Percentiles rank a stretch among this genome's conserved stretches.
Evolutionary conservation across 2,113 vertebrate genomes (phyloP).

Genomic region (Ceratotherium simum): DNA sequence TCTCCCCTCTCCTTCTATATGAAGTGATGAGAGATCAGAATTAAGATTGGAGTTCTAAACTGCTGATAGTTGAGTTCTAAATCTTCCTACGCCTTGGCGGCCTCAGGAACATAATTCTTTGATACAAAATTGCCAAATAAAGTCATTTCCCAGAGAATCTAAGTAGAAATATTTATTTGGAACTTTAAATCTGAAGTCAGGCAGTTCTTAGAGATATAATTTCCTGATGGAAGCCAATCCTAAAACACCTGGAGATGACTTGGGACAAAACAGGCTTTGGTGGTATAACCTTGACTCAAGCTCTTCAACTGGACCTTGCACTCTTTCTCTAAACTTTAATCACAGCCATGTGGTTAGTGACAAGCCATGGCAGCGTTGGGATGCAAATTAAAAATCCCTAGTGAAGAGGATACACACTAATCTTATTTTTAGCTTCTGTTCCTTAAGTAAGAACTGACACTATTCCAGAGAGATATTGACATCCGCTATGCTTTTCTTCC

Average conservation of each 20-base stretch:
- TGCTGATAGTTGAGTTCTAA: not conserved
- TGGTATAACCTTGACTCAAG: not conserved
- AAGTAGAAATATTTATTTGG: constrained; percentile 2
- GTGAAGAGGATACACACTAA: not conserved
- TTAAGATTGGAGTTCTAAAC: not conserved
- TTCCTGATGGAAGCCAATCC: not conserved
- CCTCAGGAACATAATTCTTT: not conserved
- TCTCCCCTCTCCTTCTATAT: not conserved
- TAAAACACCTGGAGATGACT: not conserved
- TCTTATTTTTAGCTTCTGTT: constrained; percentile 30
- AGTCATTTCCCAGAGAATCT: not conserved
- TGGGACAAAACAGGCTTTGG: not conserved
- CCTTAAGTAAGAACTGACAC: not conserved
- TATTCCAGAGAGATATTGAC: not conserved
- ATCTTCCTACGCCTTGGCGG: not conserved
- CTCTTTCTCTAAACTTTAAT: not conserved
- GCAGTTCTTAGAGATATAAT: not conserved
- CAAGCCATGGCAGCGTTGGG: not conserved
- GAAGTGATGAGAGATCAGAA: not conserved
- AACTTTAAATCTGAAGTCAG: not conserved
- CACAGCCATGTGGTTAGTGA: not conserved
- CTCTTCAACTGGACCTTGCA: not conserved
- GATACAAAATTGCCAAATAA: not conserved
- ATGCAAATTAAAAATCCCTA: not conserved
- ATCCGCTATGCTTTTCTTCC: not conserved